phyloP scores from a whole-genome alignment of 92 coral and sea anemone genomes.

The Pocillopora meandrina region DNA sequence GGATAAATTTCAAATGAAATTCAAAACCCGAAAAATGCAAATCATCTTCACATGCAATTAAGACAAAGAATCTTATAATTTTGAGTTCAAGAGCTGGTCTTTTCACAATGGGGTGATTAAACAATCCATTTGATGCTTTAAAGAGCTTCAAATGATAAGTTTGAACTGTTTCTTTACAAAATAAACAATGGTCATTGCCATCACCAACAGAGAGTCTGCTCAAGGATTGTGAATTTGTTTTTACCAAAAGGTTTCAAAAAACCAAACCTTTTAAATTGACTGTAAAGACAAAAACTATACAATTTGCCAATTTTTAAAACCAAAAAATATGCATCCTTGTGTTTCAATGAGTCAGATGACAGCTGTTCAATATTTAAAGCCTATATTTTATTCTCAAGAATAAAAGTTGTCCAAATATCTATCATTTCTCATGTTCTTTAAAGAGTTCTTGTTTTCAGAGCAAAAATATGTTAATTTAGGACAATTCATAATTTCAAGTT shows the following conservation, averaged over 20 bases:
- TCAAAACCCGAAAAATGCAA: conserved; percentile 9
- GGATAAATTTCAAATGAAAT: conserved; percentile 19
- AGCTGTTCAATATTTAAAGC: no score
- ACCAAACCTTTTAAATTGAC: neutral
- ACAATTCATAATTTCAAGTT: no score
- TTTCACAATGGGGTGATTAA: neutral
- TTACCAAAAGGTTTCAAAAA: neutral
- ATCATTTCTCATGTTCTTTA: no score
- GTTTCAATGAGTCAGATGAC: no score
- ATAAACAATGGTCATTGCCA: neutral
- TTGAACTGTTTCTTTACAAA: conserved; percentile 16
- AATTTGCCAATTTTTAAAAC: neutral
- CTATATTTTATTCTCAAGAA: no score
- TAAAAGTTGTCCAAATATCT: no score
- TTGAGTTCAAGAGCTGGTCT: neutral
- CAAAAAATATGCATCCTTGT: neutral
- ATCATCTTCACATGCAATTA: neutral
- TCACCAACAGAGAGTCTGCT: neutral
- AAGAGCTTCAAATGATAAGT: neutral
- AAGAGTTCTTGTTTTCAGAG: no score
- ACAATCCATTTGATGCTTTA: conserved; percentile 4
- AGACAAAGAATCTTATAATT: no score
- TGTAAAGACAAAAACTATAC: neutral
- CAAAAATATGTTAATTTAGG: no score
- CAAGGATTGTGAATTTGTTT: neutral